Base-by-base conservation (phyloP, 2,113 vertebrate species). In the Larimichthys polyactis region DNA sequence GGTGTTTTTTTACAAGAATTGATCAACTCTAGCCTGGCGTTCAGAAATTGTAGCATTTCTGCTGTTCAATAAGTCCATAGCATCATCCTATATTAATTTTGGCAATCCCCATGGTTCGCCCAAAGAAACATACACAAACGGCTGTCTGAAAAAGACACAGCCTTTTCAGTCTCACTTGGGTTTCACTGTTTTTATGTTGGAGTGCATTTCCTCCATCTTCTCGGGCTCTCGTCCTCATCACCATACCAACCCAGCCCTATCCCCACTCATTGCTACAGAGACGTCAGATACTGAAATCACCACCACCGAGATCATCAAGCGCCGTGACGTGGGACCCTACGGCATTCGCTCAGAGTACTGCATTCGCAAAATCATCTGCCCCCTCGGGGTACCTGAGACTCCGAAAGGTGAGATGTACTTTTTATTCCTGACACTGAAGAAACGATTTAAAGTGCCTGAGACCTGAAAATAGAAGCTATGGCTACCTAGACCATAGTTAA, bases 291-390 rank as follows among this genome's bases (percentile, higher is more conserved):
- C 96, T 10, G 98, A 99, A 93, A 99, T 99, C 92, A 99, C 97
- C 78, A 99, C 98, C 69, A 99, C 98, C 2, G 98, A 99, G 95
- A 99, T 99, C 90, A 99, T 99, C 92, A 99, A 99, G 84, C 94
- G 98, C 12, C 95, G 98, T 74, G 98, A 99, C 70, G 98, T 99
- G 78, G 98, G 98, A 60, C 97, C 97, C 0, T 99, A 99, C 0
- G 98, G 97, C 71, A 98, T 99, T 90, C 97, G 98, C 29, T 99
- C 98, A 7, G 98, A 99, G 87, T 99, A 99, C 87, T 99, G 98
- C 89, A 97, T 99, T 87, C 96, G 98, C 70, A 99, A 99, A 95
- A 99, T 99, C 58, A 98, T 99, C 92, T 99, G 98, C 82, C 98
- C 98, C 49, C 96, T 99, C n/a, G 98, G 98, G 79, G 96, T 97